Evolutionary conservation across 2,113 vertebrate species (phyloP), one percentile per base, ranked within the genome.

Genomic region (Dendrocopos noguchii): DNA sequence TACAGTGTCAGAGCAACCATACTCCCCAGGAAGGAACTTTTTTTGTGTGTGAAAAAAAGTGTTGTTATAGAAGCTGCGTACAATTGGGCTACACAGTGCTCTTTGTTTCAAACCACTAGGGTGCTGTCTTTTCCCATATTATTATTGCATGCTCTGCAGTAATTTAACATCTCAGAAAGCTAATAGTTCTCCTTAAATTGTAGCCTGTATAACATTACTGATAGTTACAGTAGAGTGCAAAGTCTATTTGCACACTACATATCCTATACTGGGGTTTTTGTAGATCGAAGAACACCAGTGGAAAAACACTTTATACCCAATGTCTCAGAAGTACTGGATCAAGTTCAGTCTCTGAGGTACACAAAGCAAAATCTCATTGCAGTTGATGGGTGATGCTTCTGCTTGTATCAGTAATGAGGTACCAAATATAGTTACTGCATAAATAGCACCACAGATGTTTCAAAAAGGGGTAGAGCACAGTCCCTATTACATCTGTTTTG

Each of bases 141-240:
- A 95, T 93, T 95, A 96, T 93, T 93, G 90, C 46, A 67, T 72
- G 76, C 27, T 88, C 83, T 94, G 50, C 75, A 59, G 68, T 90
- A 95, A 94, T 95, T 95, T 96, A 95, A 94, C 64, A 94, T 75
- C 87, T 87, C 90, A 91, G 93, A 96, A 95, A 68, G 84, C 76
- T 96, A 95, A 94, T 80, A 95, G 86, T 71, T 95, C 84, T 93
- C 75, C 76, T 85, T 96, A 87, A 96, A 97, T 95, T 96, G 96
- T 95, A 96, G 91, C 87, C 66, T 90, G 81, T 90, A 84, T 93
- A 52, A 60, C 78, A 85, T 88, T 80, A 91, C 91, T 94, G 93
- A 91, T 82, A 90, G 75, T 80, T 91, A 76, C 53, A 68, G 84
- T 64, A 77, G 27, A 83, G 53, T 95, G 94, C 74, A 94, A 96